phyloP scores from a whole-genome alignment of 1,140 invertebrate species.

The Atta colombica region DNA sequence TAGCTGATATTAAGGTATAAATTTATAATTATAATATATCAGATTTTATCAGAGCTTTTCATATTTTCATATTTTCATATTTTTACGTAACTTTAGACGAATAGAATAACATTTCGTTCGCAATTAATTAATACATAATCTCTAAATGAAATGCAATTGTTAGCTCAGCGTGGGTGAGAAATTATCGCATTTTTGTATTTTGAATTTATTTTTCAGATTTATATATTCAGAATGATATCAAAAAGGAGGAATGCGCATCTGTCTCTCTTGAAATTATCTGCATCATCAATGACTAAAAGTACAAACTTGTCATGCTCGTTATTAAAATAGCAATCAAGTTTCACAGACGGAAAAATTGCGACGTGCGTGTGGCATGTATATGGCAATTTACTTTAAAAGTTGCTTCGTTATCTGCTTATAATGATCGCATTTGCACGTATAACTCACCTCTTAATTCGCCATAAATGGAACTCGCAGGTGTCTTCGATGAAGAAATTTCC shows the following conservation, averaged over 20 bases:
- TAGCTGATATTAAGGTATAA: neutral
- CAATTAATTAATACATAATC: neutral
- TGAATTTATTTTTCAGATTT: slow-evolving; percentile 16
- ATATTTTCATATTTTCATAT: neutral
- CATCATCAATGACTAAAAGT: neutral
- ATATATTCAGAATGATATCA: neutral
- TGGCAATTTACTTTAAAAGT: neutral
- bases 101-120: neutral
- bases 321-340: slow-evolving; percentile 52
- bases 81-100: neutral
- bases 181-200: neutral
- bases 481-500: slow-evolving; percentile 35
- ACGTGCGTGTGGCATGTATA: neutral
- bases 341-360: slow-evolving; percentile 34
- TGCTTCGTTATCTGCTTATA: slow-evolving; percentile 10
- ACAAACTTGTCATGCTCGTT: slow-evolving; percentile 21
- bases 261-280: slow-evolving; percentile 19
- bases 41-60: neutral
- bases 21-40: neutral
- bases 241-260: slow-evolving; percentile 1
- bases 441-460: slow-evolving; percentile 23
- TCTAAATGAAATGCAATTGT: neutral
- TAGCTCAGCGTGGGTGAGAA: neutral
- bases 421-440: slow-evolving; percentile 10
- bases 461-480: slow-evolving; percentile 35